A percentile compares a stretch with the other conserved stretches of the same genome.
These are phyloP conservation scores for Rhabdornis inornatus DNA, from an alignment of 2,113 vertebrate genomes.

Conservation along the genomic window DNA sequence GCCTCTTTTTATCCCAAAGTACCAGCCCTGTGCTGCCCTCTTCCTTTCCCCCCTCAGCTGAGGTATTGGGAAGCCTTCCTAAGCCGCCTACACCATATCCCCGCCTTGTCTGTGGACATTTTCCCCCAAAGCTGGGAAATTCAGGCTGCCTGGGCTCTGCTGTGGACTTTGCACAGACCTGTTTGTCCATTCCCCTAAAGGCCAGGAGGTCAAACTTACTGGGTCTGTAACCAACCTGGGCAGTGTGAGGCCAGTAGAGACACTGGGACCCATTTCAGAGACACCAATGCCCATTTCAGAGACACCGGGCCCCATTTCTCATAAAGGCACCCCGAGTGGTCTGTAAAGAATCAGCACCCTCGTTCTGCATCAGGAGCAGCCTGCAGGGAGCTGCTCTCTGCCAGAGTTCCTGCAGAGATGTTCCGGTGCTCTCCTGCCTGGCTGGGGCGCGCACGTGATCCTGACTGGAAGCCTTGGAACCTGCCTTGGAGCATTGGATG, in stretches of 20 bases:
- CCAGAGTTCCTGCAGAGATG: neutral
- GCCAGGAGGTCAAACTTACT: rapidly evolving
- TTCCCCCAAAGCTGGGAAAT: rapidly evolving
- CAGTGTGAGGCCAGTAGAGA: rapidly evolving
- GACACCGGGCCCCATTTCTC: neutral
- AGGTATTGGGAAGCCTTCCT: neutral
- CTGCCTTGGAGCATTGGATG: rapidly evolving
- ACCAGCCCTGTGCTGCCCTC: rapidly evolving
- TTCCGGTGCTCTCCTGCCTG: rapidly evolving
- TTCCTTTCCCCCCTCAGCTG: no score
- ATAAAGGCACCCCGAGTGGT: rapidly evolving
- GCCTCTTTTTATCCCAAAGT: neutral
- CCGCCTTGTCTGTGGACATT: no score
- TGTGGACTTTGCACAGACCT: rapidly evolving
- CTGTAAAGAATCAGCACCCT: rapidly evolving
- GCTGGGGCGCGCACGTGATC: neutral
- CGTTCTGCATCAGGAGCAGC: neutral
- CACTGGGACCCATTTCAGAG: neutral
- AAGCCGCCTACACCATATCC: rapidly evolving
- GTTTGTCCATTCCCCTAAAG: neutral
- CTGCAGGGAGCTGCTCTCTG: neutral
- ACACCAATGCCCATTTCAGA: neutral
- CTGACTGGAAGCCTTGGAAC: neutral
- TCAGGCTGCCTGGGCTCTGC: neutral
- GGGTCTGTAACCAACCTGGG: neutral